Conservation (phyloP, 2,888 invertebrate genomes). For the Entomobrya multifasciata region DNA sequence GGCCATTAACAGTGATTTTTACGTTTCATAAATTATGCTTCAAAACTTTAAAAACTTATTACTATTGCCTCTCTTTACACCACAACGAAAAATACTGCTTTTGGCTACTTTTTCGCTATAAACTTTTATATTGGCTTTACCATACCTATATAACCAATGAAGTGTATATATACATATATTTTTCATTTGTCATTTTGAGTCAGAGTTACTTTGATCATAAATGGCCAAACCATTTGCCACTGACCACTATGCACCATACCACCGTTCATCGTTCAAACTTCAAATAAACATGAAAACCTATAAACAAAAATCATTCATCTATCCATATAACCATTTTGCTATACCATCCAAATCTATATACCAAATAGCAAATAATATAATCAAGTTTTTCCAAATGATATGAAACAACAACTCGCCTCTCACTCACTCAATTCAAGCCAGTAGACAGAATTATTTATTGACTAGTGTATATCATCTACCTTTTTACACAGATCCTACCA, state of each 20-base stretch:
- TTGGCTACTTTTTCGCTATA: constrained; percentile 39
- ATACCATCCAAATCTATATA: too few relatives aligned
- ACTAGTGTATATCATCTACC: constrained; percentile 24
- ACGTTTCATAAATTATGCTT: constrained; percentile 69
- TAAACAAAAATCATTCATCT: constrained; percentile 18
- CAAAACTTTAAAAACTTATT: constrained; percentile 44
- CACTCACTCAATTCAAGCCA: neutral
- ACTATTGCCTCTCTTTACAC: neutral
- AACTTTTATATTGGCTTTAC: neutral
- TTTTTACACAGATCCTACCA: constrained; percentile 30
- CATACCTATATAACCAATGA: constrained; percentile 7
- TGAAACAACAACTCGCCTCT: neutral
- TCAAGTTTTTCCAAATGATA: constrained; percentile 47
- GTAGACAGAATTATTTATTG: constrained; percentile 63
- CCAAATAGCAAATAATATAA: constrained; percentile 31
- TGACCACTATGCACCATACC: constrained; percentile 10
- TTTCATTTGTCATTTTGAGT: constrained; percentile 50
- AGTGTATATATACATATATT: constrained; percentile 8
- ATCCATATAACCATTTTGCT: neutral
- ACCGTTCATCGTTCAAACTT: constrained; percentile 13
- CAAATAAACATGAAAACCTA: constrained; percentile 1
- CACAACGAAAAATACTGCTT: neutral
- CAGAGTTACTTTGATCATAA: constrained; percentile 30
- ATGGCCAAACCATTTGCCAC: constrained; percentile 25
- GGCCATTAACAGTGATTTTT: constrained; percentile 68